Evolutionary conservation across 1,140 invertebrate species (phyloP).

Genomic region (Dinoponera quadriceps): DNA sequence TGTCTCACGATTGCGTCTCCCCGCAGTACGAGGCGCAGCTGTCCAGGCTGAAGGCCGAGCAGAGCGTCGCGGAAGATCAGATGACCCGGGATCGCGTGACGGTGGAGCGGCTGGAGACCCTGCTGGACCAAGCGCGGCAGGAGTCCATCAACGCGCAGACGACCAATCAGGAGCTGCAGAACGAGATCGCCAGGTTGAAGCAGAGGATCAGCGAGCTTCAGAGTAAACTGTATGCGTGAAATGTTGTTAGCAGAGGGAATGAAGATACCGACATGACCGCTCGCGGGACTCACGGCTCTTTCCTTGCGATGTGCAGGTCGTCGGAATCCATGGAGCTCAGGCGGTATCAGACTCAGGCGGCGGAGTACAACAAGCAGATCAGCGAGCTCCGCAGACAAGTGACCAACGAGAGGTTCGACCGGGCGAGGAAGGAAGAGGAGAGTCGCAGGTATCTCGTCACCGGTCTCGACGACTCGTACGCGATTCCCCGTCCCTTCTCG

Average conservation of each 20-base stretch:
- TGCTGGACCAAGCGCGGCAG: constrained; percentile 85
- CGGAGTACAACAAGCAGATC: constrained; percentile 86
- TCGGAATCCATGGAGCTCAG: constrained; percentile 85
- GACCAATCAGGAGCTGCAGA: constrained; percentile 85
- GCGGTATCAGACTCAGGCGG: constrained; percentile 86
- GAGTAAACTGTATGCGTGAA: constrained; percentile 85
- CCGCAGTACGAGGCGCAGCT: constrained; percentile 83
- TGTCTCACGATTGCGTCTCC: background rate
- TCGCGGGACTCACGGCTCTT: background rate
- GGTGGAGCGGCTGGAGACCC: constrained; percentile 84
- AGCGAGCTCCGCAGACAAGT: constrained; percentile 86
- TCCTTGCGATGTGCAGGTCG: constrained; percentile 76
- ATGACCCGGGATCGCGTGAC: constrained; percentile 84
- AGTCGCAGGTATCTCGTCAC: constrained; percentile 76
- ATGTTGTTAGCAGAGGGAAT: no score
- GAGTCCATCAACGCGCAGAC: constrained; percentile 85
- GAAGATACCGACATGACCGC: background rate
- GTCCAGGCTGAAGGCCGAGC: constrained; percentile 79
- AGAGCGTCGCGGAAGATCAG: constrained; percentile 82
- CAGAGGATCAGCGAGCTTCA: constrained; percentile 84
- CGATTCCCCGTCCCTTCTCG: background rate
- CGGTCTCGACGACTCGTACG: background rate
- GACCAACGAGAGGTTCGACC: constrained; percentile 86
- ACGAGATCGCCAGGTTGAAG: constrained; percentile 84
- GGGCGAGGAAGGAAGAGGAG: constrained; percentile 80